Evolutionary conservation across 1,140 invertebrate genomes (phyloP), one percentile per base, ranked within the genome.

Genomic region (Procambarus clarkii): DNA sequence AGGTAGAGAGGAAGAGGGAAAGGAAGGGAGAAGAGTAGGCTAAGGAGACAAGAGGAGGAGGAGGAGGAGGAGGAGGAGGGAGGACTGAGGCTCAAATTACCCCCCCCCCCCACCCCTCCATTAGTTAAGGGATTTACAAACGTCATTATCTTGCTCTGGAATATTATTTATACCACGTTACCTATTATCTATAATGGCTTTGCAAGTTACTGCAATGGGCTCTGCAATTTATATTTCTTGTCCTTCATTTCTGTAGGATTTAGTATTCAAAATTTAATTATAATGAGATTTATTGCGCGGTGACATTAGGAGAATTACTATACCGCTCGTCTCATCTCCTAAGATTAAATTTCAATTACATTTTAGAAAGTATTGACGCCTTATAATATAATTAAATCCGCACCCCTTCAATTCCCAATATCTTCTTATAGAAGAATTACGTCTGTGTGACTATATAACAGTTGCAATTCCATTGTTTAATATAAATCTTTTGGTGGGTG

Each of bases 41-140:
- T 18, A 1, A 81, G 79, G 48, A 48, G 48, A 24, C 54, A 11
- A 48, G 13, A 21, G n/a, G 18, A 45, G 45, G 2, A 8, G 46
- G 11, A 21, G 4, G 46, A 5, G 64, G 44, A 9, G 46, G 44
- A 21, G 44, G 64, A 50, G 64, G 18, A 45, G 8, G 81, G 13
- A 60, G 64, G 45, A 46, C 2, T 15, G 24, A 34, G 34, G 79
- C 50, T 81, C 50, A 81, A 81, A 81, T 81, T 81, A 50, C 79
- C 48, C 50, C 46, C 24, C 34, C 69, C 18, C 50, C 78, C 50
- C n/a, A n/a, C n/a, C n/a, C n/a, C n/a, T 54, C 7, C 46, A 81
- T 58, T 58, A n/a, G 50, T 81, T 81, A 81, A 81, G 79, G 50
- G 79, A 81, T 81, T 54, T 81, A 81, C 79, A 81, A 81, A 54